phyloP scores from a whole-genome alignment of 2,888 invertebrate genomes.

The Xestia ashworthii region DNA sequence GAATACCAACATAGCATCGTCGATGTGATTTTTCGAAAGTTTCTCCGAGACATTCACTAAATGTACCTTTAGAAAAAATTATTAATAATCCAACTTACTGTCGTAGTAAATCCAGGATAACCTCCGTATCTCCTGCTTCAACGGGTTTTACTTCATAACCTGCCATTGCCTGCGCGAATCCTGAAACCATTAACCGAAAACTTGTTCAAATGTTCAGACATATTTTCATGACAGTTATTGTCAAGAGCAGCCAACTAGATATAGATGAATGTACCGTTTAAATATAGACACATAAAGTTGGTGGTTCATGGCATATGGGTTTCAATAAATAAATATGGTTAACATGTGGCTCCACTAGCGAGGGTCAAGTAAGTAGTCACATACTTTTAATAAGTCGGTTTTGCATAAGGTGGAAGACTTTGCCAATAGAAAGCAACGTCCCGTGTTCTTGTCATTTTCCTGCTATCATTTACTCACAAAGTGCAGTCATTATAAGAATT shows the following conservation, averaged over 20 bases:
- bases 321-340: conserved; percentile 11
- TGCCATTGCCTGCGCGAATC: conserved; percentile 61
- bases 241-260: conserved; percentile 27
- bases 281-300: not conserved
- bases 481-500: not conserved
- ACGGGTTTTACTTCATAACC: conserved; percentile 81
- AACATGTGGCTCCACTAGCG: not conserved
- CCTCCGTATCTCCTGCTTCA: conserved; percentile 86
- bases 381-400: not conserved
- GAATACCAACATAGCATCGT: not conserved
- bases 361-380: no score
- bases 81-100: conserved; percentile 83
- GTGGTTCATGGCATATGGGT: not conserved
- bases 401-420: not conserved
- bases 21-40: not conserved
- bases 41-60: not conserved
- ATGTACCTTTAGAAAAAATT: not conserved
- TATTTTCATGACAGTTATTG: conserved; percentile 2
- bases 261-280: not conserved
- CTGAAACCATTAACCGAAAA: conserved; percentile 26
- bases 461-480: not conserved
- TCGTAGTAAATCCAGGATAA: conserved; percentile 90
- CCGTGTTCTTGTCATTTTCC: no score
- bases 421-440: no score
- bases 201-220: not conserved